These are phyloP conservation scores for Dasyprocta punctata DNA, from an alignment of 2,113 vertebrate genomes.

Conservation along the genomic window DNA sequence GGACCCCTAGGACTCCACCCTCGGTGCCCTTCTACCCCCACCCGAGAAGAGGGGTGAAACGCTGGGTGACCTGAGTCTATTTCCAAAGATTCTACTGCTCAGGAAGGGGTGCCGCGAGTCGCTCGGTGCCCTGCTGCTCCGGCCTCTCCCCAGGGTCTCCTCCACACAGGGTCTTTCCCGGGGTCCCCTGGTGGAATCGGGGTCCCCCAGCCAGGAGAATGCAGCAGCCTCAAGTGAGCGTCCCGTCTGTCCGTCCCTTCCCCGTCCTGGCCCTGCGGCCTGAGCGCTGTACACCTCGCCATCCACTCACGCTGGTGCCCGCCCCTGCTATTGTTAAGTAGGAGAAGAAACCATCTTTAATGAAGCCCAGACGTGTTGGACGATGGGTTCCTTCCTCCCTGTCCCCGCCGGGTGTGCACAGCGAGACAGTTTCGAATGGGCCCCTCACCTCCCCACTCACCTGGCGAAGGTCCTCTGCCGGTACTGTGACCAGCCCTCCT, in stretches of 20 bases:
- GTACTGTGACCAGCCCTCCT: conserved; percentile 39
- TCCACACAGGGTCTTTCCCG: rapidly evolving
- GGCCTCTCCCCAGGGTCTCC: background rate
- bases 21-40: background rate
- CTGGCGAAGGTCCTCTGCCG: conserved; percentile 65
- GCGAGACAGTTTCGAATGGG: background rate
- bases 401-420: background rate
- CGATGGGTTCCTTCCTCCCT: background rate
- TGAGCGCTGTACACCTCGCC: background rate
- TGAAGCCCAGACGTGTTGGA: background rate
- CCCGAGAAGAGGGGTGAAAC: background rate
- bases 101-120: background rate
- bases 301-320: background rate
- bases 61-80: background rate
- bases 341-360: background rate
- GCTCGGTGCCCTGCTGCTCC: background rate
- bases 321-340: background rate
- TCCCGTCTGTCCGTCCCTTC: background rate
- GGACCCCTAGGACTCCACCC: background rate
- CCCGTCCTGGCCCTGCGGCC: background rate
- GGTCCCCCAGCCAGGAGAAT: background rate
- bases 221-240: background rate
- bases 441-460: background rate
- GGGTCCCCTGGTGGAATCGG: background rate
- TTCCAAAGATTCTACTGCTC: background rate